phyloP scores from a whole-genome alignment of 2,888 invertebrate genomes.

The Cotesia congregata region DNA sequence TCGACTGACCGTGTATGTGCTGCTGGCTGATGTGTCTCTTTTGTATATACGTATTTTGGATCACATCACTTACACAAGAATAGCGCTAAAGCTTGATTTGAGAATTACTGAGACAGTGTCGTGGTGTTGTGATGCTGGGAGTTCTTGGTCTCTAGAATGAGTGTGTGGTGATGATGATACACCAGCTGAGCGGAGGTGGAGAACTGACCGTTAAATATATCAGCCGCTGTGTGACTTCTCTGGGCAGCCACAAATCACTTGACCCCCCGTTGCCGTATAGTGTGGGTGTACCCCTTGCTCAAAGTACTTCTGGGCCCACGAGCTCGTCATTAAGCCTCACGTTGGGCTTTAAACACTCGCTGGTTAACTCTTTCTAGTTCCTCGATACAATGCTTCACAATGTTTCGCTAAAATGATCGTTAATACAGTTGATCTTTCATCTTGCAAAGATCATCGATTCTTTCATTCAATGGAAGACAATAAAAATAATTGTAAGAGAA shows the following conservation, averaged over 20 bases:
- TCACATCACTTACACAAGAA: slow-evolving; percentile 8
- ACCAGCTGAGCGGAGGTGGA: slow-evolving; percentile 44
- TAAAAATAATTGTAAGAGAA: not conserved
- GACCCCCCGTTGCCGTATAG: slow-evolving; percentile 67
- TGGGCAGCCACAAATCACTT: slow-evolving; percentile 69
- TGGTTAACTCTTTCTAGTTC: not conserved
- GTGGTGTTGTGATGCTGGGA: slow-evolving; percentile 27
- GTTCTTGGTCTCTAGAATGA: slow-evolving; percentile 31
- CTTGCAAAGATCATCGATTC: not conserved
- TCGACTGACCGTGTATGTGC: slow-evolving; percentile 65
- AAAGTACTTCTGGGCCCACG: slow-evolving; percentile 40
- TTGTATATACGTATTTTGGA: slow-evolving; percentile 41
- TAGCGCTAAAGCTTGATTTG: no score
- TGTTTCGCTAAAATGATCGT: not conserved
- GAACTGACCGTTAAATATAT: slow-evolving; percentile 69
- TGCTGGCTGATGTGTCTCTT: not conserved
- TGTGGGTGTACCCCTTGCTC: slow-evolving; percentile 57
- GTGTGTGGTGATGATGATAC: slow-evolving; percentile 42
- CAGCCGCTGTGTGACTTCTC: slow-evolving; percentile 70
- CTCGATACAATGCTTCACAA: not conserved
- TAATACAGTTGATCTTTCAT: no score
- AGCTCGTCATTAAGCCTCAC: slow-evolving; percentile 17
- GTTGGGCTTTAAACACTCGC: not conserved
- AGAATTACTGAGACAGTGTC: not conserved
- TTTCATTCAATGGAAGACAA: not conserved